A percentile compares a stretch with the other conserved stretches of the same genome.
phyloP scores from a whole-genome alignment of 35 echinoderm and acorn worm species.

The Amphiura filiformis region DNA sequence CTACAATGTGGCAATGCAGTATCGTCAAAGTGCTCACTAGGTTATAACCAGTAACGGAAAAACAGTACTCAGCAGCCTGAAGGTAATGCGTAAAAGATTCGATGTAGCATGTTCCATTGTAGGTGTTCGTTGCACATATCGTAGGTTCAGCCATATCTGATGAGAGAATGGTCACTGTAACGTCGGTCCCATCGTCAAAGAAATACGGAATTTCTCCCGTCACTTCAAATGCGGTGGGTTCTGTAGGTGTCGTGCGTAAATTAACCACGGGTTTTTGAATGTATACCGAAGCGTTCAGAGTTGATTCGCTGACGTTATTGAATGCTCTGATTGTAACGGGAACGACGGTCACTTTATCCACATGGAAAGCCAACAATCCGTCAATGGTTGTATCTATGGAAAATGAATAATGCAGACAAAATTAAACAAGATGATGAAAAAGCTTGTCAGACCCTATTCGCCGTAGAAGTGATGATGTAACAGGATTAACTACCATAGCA shows the following conservation, averaged over 20 bases:
- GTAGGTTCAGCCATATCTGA: background rate
- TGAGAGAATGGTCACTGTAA: background rate
- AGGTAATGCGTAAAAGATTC: background rate
- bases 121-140: background rate
- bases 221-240: background rate
- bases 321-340: background rate
- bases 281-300: background rate
- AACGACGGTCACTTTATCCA: background rate
- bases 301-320: background rate
- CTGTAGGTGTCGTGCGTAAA: background rate
- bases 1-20: background rate
- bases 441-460: no score
- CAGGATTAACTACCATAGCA: no score
- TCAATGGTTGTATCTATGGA: background rate
- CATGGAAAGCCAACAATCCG: background rate
- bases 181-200: background rate
- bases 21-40: background rate
- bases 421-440: no score
- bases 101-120: background rate
- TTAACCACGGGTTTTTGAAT: background rate
- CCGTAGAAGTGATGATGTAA: no score
- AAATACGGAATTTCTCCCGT: background rate
- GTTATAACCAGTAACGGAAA: slow-evolving; percentile 7
- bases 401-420: background rate
- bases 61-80: background rate